phyloP scores from a whole-genome alignment of 2,797 vertebrate genomes.

The Uromys caudimaculatus region DNA sequence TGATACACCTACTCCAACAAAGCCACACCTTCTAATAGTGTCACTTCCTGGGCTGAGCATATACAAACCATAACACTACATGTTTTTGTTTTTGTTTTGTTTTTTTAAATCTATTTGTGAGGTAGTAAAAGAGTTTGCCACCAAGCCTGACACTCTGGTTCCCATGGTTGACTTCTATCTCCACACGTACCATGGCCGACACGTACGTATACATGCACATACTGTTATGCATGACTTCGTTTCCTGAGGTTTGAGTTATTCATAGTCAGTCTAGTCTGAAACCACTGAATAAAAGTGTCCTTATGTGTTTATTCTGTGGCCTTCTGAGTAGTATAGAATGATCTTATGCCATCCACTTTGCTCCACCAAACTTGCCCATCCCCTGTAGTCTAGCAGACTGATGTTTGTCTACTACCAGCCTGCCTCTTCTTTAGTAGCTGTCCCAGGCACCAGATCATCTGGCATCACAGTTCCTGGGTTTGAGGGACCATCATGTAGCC shows the following conservation, averaged over 20 bases:
- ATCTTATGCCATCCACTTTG: not conserved
- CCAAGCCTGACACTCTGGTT: not conserved
- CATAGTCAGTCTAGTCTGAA: not conserved
- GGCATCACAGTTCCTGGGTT: not conserved
- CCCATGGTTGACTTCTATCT: not conserved
- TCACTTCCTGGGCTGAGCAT: not conserved
- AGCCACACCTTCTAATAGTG: not conserved
- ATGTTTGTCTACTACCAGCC: not conserved
- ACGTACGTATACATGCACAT: not conserved
- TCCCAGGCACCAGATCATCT: not conserved
- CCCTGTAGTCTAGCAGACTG: not conserved
- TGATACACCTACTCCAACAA: not conserved
- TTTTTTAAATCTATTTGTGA: not conserved
- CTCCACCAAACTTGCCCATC: not conserved
- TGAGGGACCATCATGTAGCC: not conserved
- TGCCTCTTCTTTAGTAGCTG: not conserved
- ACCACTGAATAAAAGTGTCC: not conserved
- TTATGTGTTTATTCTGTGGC: not conserved
- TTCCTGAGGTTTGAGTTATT: not conserved
- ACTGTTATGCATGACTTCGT: not conserved
- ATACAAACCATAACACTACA: not conserved
- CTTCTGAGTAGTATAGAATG: not conserved
- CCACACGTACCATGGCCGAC: not conserved
- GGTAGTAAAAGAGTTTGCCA: not conserved
- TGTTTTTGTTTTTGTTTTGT: not conserved